Percentiles rank a stretch among this genome's conserved stretches.
Conservation (phyloP, 2,888 invertebrate genomes). For the Apeira syringaria region DNA sequence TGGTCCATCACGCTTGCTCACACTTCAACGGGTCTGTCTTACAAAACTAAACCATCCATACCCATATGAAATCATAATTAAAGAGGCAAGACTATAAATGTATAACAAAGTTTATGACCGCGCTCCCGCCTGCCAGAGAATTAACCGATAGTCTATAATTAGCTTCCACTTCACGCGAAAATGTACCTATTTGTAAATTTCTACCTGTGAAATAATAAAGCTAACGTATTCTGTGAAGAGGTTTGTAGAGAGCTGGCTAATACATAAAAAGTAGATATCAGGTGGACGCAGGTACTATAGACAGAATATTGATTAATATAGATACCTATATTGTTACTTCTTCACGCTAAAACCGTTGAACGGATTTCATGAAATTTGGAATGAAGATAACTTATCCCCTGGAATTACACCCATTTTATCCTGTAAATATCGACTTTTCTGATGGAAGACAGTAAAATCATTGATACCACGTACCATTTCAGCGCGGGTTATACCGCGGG, state of each 20-base stretch:
- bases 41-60: neutral
- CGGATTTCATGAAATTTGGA: no score
- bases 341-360: no score
- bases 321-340: no score
- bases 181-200: slow-evolving; percentile 10
- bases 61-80: neutral
- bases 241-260: slow-evolving; percentile 8
- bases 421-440: no score
- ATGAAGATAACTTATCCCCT: no score
- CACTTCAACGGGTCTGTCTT: neutral
- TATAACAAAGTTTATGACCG: slow-evolving; percentile 6
- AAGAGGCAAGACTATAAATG: slow-evolving; percentile 1
- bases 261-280: no score
- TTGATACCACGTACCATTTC: no score
- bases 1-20: slow-evolving; percentile 2
- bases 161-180: slow-evolving; percentile 14
- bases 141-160: slow-evolving; percentile 18
- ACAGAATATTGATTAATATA: no score
- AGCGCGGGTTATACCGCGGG: no score
- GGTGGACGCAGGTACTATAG: no score
- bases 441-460: no score
- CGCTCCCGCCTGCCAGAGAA: slow-evolving; percentile 1
- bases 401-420: no score
- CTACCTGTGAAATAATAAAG: slow-evolving; percentile 8
- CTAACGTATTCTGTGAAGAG: slow-evolving; percentile 13